Conservation (phyloP, 2,797 vertebrate genomes). For the Nannoperca obscura region DNA sequence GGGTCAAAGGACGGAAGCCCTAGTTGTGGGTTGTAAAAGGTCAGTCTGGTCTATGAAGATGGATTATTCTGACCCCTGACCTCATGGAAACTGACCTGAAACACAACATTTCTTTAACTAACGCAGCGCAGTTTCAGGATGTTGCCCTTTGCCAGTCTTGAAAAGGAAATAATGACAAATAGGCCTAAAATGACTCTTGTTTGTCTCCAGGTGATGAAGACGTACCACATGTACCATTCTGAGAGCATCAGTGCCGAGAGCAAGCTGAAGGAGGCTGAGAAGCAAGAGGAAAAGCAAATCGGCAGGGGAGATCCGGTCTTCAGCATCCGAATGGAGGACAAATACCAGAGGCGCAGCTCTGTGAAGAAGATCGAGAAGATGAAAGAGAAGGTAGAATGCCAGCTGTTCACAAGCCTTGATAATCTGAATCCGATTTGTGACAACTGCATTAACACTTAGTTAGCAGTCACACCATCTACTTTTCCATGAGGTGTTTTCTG, state of each 20-base stretch:
- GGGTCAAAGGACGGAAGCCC: slow-evolving; percentile 36
- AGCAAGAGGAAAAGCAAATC: slow-evolving; percentile 97
- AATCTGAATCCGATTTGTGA: neutral
- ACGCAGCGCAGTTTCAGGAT: neutral
- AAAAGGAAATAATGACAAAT: neutral
- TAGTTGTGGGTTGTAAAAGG: slow-evolving; percentile 39
- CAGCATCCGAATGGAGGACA: slow-evolving; percentile 94
- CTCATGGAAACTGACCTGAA: slow-evolving; percentile 14
- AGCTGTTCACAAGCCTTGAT: neutral
- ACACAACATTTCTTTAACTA: neutral
- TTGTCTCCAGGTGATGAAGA: slow-evolving; percentile 96
- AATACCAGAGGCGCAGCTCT: slow-evolving; percentile 93
- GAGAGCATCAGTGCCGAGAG: slow-evolving; percentile 97
- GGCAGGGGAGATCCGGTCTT: slow-evolving; percentile 93
- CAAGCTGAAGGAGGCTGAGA: slow-evolving; percentile 98
- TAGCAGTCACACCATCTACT: neutral
- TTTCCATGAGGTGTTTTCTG: neutral
- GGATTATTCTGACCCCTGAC: slow-evolving; percentile 49
- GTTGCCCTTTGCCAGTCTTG: neutral
- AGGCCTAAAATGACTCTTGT: neutral
- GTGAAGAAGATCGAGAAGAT: slow-evolving; percentile 99
- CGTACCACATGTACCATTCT: slow-evolving; percentile 99
- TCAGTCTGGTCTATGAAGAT: slow-evolving; percentile 21
- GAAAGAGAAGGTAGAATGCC: slow-evolving; percentile 92
- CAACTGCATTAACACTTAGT: neutral